Base-by-base conservation (phyloP, 2,888 invertebrate genomes). In the Standfussiana lucernea region DNA sequence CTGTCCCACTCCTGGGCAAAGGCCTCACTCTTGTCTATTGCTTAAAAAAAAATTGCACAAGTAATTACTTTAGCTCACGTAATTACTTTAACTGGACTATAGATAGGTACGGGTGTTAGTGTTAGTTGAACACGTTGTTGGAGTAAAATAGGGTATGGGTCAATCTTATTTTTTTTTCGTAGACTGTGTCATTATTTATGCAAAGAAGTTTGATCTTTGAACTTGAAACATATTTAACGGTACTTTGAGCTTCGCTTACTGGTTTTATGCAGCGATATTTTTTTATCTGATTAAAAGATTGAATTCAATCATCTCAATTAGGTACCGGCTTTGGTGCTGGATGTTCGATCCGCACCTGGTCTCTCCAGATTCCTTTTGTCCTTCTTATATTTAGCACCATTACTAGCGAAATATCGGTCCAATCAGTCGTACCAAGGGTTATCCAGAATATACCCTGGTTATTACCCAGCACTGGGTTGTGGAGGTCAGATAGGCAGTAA, bases 71-170 rank as follows among this genome's bases (percentile, higher is more conserved):
- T n/a, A n/a, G n/a, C n/a, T n/a, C n/a, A n/a, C n/a, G n/a, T n/a
- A n/a, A n/a, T n/a, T n/a, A n/a, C n/a, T n/a, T n/a, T n/a, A n/a
- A n/a, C n/a, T n/a, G n/a, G n/a, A n/a, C n/a, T n/a, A n/a, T n/a
- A n/a, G n/a, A n/a, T n/a, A n/a, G n/a, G n/a, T n/a, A n/a, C n/a
- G n/a, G n/a, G n/a, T n/a, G n/a, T n/a, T n/a, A n/a, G n/a, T n/a
- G n/a, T 37, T 35, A 45, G 28, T 37, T 66, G 4, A 53, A 32
- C 24, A 35, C 50, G 24, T 61, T 68, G 21, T n/a, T 35, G 18
- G 7, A 53, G 65, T 42, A 32, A 78, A 82, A 67, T 67, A 37
- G n/a, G 69, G 81, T 35, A n/a, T 82, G 24, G 82, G 83, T 82
- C 83, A 79, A 68, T 74, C 62, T 45, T 67, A 24, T 15, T 35